Evolutionary conservation across 1,140 invertebrate species (phyloP), one percentile per base, ranked within the genome.

Genomic region (Eumaeus atala): DNA sequence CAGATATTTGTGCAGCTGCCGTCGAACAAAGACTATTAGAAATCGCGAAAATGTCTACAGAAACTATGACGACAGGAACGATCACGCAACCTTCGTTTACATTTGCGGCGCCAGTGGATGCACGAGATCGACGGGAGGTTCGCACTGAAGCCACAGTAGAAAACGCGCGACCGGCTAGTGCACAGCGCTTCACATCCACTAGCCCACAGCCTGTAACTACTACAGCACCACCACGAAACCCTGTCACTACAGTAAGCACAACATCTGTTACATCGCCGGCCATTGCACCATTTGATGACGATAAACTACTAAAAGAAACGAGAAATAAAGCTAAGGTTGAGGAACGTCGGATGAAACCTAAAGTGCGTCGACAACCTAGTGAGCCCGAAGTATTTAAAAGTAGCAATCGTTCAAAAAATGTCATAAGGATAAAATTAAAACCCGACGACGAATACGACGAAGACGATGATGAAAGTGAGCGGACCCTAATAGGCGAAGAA

Each of bases 401-500:
- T 18, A 61, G 56, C 11, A 86, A 83, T 53, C 63, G 64, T 17
- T 66, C 76, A 9, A 86, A 84, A 54, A 70, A 84, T 53, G 91
- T 91, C 58, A 92, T 92, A 58, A 79, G 91, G 61, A 92, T 92
- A 49, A 91, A 89, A 74, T 67, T 92, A 48, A 91, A 92, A 65
- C 91, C 91, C 0, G 91, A 92, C 70, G 84, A 90, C 60, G 89
- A 91, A 70, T 92, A 92, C 66, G 88, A 89, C 11, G 89, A 91
- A 51, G 83, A 89, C 12, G 74, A 78, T 9, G 66, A 68, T 10
- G 72, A 74, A 16, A 71, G 69, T 49, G 75, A 77, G 12, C 47
- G 60, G 16, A 66, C 74, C 17, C 56, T 70, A 11, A 59, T 57
- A 12, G 66, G 68, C 21, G 64, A 58, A 49, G 73, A 64, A 53